A percentile compares a stretch with the other conserved stretches of the same genome.
These are phyloP conservation scores for Temnothorax rugatulus DNA, from an alignment of 2,888 invertebrate genomes.

Conservation along the genomic window DNA sequence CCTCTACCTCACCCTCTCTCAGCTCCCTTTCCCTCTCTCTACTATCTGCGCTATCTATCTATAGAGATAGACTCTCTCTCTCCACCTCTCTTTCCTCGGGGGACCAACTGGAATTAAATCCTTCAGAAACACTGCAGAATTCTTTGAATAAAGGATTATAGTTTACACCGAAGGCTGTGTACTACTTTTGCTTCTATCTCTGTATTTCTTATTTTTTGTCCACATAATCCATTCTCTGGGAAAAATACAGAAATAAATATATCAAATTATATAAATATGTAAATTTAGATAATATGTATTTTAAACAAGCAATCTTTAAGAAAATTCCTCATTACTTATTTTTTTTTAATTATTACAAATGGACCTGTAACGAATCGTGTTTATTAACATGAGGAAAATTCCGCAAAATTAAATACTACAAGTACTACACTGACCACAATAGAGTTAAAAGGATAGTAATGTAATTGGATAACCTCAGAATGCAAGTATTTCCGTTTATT, in stretches of 20 bases:
- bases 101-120: conserved; percentile 51
- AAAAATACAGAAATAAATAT: background rate
- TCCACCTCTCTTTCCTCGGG: background rate
- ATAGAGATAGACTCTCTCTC: too few relatives aligned
- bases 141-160: conserved; percentile 55
- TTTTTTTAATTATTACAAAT: conserved; percentile 29
- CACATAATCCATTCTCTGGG: background rate
- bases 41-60: too few relatives aligned
- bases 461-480: conserved; percentile 33
- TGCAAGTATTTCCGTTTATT: background rate
- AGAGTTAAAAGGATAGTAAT: conserved; percentile 28
- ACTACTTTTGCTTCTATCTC: background rate
- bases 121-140: conserved; percentile 46
- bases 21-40: background rate
- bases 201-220: background rate
- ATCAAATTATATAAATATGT: background rate
- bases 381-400: background rate
- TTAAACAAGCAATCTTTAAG: background rate
- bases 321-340: background rate
- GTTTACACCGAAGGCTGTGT: background rate
- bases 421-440: background rate
- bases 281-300: background rate
- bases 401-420: background rate
- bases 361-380: background rate
- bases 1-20: background rate